Conservation (phyloP, 2,888 invertebrate species). For the Hesperia comma region DNA sequence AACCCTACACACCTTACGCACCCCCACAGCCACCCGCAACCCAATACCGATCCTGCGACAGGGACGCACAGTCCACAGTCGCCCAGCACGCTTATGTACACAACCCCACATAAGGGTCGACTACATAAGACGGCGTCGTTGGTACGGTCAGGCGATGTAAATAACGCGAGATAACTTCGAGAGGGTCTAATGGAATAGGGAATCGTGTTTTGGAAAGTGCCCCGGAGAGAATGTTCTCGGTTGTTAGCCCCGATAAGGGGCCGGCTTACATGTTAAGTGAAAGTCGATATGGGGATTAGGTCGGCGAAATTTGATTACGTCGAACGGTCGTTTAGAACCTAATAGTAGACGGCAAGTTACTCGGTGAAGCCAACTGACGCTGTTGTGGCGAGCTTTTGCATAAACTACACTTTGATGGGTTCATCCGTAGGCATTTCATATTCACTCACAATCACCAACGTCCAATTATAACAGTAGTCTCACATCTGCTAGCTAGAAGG, state of each 20-base stretch:
- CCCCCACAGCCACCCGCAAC: slow-evolving; percentile 51
- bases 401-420: no score
- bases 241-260: slow-evolving; percentile 67
- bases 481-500: no score
- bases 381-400: no score
- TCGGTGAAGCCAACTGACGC: neutral
- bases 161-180: slow-evolving; percentile 82
- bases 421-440: no score
- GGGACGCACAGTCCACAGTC: slow-evolving; percentile 61
- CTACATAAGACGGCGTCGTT: slow-evolving; percentile 81
- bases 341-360: slow-evolving; percentile 4
- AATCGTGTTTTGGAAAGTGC: slow-evolving; percentile 81
- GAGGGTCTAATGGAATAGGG: slow-evolving; percentile 83
- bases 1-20: slow-evolving; percentile 40
- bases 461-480: no score
- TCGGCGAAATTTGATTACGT: slow-evolving; percentile 71
- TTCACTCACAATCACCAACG: no score
- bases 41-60: slow-evolving; percentile 61
- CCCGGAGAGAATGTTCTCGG: slow-evolving; percentile 76
- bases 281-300: slow-evolving; percentile 77
- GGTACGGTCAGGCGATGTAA: slow-evolving; percentile 83
- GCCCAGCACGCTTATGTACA: slow-evolving; percentile 68
- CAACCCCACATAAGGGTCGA: slow-evolving; percentile 70
- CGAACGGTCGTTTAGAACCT: slow-evolving; percentile 22
- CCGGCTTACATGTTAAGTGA: slow-evolving; percentile 65